Conservation (phyloP, 2,797 vertebrate species). For the Pseudomugil gertrudae region DNA sequence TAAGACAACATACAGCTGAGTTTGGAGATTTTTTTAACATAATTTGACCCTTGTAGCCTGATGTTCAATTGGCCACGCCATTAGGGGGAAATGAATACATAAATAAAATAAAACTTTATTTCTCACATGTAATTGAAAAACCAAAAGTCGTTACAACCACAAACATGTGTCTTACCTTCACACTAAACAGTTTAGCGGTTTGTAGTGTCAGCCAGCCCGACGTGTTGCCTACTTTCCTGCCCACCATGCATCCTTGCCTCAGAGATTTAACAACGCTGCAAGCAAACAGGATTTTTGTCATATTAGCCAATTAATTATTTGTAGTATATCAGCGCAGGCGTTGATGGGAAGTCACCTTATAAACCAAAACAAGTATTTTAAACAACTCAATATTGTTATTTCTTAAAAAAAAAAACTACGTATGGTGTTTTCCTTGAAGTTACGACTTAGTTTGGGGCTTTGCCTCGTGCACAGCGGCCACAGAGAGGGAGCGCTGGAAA, state of each 20-base stretch:
- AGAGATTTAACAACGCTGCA: conserved; percentile 83
- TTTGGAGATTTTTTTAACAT: neutral
- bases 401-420: neutral
- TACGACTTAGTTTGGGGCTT: neutral
- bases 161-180: conserved; percentile 85
- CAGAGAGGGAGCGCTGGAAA: neutral
- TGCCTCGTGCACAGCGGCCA: conserved; percentile 25
- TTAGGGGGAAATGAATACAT: too few relatives aligned
- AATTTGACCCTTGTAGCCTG: neutral
- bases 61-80: too few relatives aligned
- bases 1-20: neutral
- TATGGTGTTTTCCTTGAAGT: neutral
- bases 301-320: conserved; percentile 58
- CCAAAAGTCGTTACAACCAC: neutral
- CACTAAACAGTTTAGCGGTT: conserved; percentile 77
- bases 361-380: neutral
- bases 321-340: conserved; percentile 1
- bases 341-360: neutral
- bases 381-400: neutral
- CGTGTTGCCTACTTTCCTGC: conserved; percentile 49
- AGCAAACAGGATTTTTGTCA: conserved; percentile 89
- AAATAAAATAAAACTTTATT: neutral
- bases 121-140: neutral
- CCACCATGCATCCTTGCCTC: conserved; percentile 76
- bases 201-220: conserved; percentile 70